Base-by-base conservation (phyloP, 2,888 invertebrate genomes). In the Megastigmus dorsalis region DNA sequence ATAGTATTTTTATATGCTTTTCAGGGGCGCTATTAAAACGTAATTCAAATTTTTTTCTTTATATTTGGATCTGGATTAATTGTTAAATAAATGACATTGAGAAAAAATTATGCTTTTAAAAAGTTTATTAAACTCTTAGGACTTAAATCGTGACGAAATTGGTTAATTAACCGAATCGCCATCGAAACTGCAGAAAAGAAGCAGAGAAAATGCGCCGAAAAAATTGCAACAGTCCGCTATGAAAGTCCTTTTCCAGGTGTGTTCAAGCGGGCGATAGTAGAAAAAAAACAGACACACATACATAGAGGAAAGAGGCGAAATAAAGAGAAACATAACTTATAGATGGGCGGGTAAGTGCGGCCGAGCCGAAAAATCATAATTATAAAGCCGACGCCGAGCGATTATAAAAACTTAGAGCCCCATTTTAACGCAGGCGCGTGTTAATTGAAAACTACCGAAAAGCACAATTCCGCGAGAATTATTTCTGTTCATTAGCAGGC, bases 401-500 rank as follows among this genome's bases (percentile, higher is more conserved):
- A 59, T 54, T 66, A 82, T 84, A 80, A 81, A 82, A 83, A 83
- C 82, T 84, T 84, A 79, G 80, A 82, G 79, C 79, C 79, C 78
- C 76, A 77, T 79, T 76, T 72, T 78, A 69, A 67, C 76, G 76
- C 74, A 76, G 55, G 69, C 63, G 76, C 75, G 79, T 83, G 84
- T 85, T 84, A 85, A 85, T 85, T 85, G 84, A 84, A 85, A 85
- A 84, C 84, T 85, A 85, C 82, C 84, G 79, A 85, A 85, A 85
- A 82, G 83, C 83, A 82, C 83, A 83, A 84, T 83, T 84, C 82
- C 80, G 80, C 79, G 82, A 82, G 84, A 87, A 86, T 87, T 87
- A 87, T 87, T 85, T 84, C 86, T 87, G 86, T 87, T 87, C 87
- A 87, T 87, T 87, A 87, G 85, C 82, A 80, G 80, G 73, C 77